Evolutionary conservation across 2,888 invertebrate species (phyloP), one percentile per base, ranked within the genome.

Genomic region (Elgonia sp.): DNA sequence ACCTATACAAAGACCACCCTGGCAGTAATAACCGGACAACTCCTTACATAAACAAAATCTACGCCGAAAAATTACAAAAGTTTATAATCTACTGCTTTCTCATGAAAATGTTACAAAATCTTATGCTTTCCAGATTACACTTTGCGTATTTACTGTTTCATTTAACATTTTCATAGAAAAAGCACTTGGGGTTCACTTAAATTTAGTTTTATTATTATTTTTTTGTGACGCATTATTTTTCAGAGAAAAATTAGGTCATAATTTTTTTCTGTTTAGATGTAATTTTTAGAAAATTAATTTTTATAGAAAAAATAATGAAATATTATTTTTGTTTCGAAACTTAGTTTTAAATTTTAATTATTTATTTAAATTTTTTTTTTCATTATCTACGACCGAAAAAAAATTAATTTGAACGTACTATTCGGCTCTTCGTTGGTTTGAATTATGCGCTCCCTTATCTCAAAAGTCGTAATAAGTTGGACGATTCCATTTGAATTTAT

Each of bases 401-500:
- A 20, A n/a, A 55, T n/a, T 46, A 14, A 46, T 46, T 46, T 53
- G n/a, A 53, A 53, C 12, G n/a, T n/a, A 53, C 40, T n/a, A 12
- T 80, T 14, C 55, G 57, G 12, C 57, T 21, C 18, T 20, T 16
- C 60, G 29, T 60, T 70, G 20, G 50, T 37, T 80, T 70, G 39
- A 70, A 70, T 70, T 86, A 86, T 80, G 57, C 75, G 29, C 60
- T 69, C 55, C 21, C 53, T 86, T 86, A 86, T 86, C 86, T 86
- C 39, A 62, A 81, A 75, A 75, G 75, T 75, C 81, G 53, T 72
- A 86, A 86, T 85, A 86, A 80, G 69, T 76, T 57, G 75, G 63
- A 62, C 75, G 80, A 62, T 81, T 86, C 70, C 75, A 86, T 86
- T 67, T 86, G 40, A 86, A 86, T 86, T 86, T 86, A 86, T 82